Base-by-base conservation (phyloP, 2,113 vertebrate species). In the Naja naja region DNA sequence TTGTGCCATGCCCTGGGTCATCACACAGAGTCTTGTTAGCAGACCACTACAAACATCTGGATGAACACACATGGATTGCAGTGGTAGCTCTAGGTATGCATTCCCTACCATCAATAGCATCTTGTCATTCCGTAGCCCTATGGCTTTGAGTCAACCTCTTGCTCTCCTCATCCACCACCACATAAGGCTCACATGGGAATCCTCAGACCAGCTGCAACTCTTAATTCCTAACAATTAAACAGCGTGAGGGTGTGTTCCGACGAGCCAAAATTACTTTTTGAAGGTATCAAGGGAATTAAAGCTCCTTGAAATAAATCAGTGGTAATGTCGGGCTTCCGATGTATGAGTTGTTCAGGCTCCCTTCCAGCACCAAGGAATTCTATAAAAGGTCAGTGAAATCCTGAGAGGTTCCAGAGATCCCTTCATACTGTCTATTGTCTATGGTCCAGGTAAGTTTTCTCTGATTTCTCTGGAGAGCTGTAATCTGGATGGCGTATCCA, bases 161-260 rank as follows among this genome's bases (percentile, higher is more conserved):
- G 7, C 5, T 54, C 30, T 3, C 7, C 34, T 43, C 18, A 43
- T 81, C 74, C 34, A 43, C 34, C 34, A 45, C 2, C 85, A 3
- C 87, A 20, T 34, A 18, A 22, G 25, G 53, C 58, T 74, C 25
- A 53, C 43, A 74, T 12, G 23, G 4, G 18, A 52, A 43, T 4
- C 25, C 52, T 39, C 47, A 49, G 49, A 89, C 55, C 2, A 81
- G 5, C 16, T 2, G 34, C 39, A 58, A 20, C 53, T 53, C 27
- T 39, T 89, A 56, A 92, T 92, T 85, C 43, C 43, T 9, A 34
- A 12, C 34, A 81, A 92, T 92, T 92, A 89, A 34, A 85, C 12
- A 39, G 18, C 20, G 0, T 1, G 9, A 39, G 69, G 69, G 54
- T 86, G 74, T 92, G 45, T 89, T 60, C 6, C 16, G 16, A 43